phyloP scores from a whole-genome alignment of 2,888 invertebrate species.

The Chloroclystis v-ata region DNA sequence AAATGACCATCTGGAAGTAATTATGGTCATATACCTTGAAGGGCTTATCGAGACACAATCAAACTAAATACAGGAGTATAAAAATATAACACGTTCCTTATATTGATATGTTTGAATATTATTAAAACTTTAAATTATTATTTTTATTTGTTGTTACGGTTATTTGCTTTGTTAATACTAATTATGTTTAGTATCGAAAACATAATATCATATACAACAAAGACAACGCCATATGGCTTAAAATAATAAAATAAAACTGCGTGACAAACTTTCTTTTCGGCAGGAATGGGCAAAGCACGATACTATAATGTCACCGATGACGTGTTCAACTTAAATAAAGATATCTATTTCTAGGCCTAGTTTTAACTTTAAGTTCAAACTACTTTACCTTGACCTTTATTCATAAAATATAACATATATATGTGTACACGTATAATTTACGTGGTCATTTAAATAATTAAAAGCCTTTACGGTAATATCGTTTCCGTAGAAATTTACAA shows the following conservation, averaged over 20 bases:
- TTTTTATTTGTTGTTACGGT: too few relatives aligned
- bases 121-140: too few relatives aligned
- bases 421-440: too few relatives aligned
- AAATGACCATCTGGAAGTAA: slow-evolving; percentile 58
- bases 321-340: slow-evolving; percentile 24
- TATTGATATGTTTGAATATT: too few relatives aligned
- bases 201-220: too few relatives aligned
- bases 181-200: too few relatives aligned
- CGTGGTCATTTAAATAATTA: too few relatives aligned
- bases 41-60: slow-evolving; percentile 4
- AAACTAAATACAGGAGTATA: not conserved
- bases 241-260: not conserved
- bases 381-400: slow-evolving; percentile 21
- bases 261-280: slow-evolving; percentile 4
- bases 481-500: too few relatives aligned
- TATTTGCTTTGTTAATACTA: too few relatives aligned
- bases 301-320: slow-evolving; percentile 14
- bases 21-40: slow-evolving; percentile 35
- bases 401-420: too few relatives aligned
- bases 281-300: slow-evolving; percentile 2
- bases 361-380: slow-evolving; percentile 17
- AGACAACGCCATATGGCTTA: not conserved
- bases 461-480: too few relatives aligned
- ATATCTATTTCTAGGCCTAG: slow-evolving; percentile 1
- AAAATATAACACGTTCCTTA: not conserved